These are phyloP conservation scores for Ericerus pela DNA, from an alignment of 1,140 invertebrate genomes.

Conservation along the genomic window DNA sequence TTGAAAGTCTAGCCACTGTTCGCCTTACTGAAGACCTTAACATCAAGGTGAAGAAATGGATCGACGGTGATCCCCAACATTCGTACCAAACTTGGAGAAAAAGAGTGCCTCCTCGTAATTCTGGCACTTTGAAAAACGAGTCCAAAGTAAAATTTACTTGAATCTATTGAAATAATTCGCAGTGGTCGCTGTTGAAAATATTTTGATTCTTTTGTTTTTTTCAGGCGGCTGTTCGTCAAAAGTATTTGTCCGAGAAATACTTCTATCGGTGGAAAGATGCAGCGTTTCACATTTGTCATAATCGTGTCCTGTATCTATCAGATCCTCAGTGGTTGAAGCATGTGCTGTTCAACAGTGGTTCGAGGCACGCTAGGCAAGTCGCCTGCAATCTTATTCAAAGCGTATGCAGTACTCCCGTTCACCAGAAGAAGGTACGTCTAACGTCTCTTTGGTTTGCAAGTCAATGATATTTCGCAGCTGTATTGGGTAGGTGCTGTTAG, in stretches of 20 bases:
- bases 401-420: constrained; percentile 29
- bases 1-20: constrained; percentile 37
- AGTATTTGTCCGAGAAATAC: constrained; percentile 64
- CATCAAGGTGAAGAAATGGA: constrained; percentile 59
- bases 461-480: too few species aligned
- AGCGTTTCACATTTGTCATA: constrained; percentile 25
- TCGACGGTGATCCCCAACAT: constrained; percentile 53
- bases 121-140: neutral
- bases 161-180: too few species aligned
- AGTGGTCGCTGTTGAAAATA: neutral
- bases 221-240: constrained; percentile 21
- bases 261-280: constrained; percentile 42
- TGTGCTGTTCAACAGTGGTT: constrained; percentile 81
- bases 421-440: neutral
- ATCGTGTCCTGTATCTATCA: constrained; percentile 29
- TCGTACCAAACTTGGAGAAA: constrained; percentile 56
- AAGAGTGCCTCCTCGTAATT: constrained; percentile 32
- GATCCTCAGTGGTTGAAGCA: constrained; percentile 71
- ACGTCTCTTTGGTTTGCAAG: too few species aligned
- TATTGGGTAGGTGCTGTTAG: too few species aligned
- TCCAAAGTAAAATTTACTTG: too few species aligned
- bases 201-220: neutral
- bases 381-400: constrained; percentile 77
- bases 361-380: constrained; percentile 68
- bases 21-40: constrained; percentile 42